Percentiles rank a stretch among this genome's conserved stretches.
Conservation (phyloP, 2,888 invertebrate genomes). For the Polyommatus icarus region DNA sequence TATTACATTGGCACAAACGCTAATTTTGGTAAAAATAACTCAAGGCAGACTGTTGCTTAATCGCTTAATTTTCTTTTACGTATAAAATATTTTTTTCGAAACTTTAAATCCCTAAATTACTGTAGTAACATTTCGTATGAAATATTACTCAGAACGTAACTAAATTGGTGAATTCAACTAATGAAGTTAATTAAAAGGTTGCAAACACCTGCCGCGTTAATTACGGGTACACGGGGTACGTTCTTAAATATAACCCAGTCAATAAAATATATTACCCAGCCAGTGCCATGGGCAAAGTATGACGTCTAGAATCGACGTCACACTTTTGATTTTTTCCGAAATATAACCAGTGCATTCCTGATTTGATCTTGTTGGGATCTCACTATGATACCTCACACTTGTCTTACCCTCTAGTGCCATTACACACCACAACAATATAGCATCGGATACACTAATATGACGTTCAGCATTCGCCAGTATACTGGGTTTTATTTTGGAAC, state of each 20-base stretch:
- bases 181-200: constrained; percentile 12
- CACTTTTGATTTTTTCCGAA: no score
- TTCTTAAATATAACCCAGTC: background rate
- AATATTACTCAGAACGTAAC: background rate
- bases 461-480: no score
- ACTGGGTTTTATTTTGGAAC: no score
- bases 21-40: background rate
- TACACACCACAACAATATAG: no score
- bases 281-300: no score
- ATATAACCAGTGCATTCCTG: no score
- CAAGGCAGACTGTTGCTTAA: background rate
- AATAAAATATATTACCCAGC: no score
- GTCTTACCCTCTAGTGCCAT: no score
- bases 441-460: no score
- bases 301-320: no score
- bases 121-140: background rate
- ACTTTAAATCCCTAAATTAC: background rate
- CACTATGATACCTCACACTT: no score
- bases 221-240: background rate
- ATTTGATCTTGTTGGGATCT: no score
- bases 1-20: background rate
- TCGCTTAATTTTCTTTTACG: background rate
- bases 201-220: background rate
- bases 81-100: background rate
- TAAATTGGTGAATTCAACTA: constrained; percentile 2